Percentiles rank a stretch among this genome's conserved stretches.
These are phyloP conservation scores for Smithornis capensis DNA, from an alignment of 2,113 vertebrate genomes.

Conservation along the genomic window DNA sequence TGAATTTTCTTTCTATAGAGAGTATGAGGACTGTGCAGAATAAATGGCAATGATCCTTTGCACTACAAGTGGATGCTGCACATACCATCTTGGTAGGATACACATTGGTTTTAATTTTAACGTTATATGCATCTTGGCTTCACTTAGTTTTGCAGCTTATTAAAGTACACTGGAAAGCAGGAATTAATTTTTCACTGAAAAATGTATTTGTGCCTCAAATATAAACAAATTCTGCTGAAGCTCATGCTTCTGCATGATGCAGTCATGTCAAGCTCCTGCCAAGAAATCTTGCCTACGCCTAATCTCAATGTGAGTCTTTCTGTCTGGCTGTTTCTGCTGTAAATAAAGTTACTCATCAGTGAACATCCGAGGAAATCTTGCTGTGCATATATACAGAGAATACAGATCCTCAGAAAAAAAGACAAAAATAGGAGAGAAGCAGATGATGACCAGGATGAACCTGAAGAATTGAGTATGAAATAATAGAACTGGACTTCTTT, in stretches of 20 bases:
- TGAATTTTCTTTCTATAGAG: background rate
- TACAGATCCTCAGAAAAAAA: background rate
- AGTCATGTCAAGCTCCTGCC: background rate
- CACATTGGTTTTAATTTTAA: background rate
- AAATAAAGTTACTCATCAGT: conserved; percentile 14
- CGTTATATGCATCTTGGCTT: background rate
- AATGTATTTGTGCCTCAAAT: background rate
- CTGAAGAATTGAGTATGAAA: background rate
- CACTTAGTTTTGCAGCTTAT: background rate
- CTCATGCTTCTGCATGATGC: background rate
- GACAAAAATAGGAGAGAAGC: background rate
- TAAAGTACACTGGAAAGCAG: background rate
- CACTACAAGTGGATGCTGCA: background rate
- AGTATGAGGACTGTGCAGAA: background rate
- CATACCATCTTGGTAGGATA: background rate
- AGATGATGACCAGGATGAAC: background rate
- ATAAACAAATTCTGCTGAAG: conserved; percentile 20
- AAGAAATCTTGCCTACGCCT: background rate
- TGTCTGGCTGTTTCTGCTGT: conserved; percentile 31
- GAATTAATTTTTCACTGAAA: background rate
- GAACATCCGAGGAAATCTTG: background rate
- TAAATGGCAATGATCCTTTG: background rate
- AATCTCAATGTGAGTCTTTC: background rate
- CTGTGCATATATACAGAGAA: background rate
- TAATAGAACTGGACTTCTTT: background rate